phyloP scores from a whole-genome alignment of 2,888 invertebrate genomes.

The Drosophila pegasa region DNA sequence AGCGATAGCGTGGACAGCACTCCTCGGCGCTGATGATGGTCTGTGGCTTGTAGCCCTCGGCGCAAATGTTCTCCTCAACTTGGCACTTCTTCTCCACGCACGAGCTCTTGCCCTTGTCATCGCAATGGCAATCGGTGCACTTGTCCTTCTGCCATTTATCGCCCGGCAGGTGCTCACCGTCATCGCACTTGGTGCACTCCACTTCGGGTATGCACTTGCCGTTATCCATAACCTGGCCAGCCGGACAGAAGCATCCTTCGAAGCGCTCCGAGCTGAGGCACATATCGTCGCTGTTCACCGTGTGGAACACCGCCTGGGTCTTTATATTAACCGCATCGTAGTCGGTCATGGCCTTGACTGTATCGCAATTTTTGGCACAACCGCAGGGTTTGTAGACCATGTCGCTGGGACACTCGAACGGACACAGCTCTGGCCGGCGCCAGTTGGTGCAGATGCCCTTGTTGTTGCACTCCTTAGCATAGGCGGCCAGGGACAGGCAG shows the following conservation, averaged over 20 bases:
- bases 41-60: conserved; percentile 86
- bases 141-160: conserved; percentile 88
- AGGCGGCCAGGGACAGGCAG: conserved; percentile 89
- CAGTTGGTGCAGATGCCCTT: conserved; percentile 91
- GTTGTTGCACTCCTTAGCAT: conserved; percentile 89
- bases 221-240: conserved; percentile 89
- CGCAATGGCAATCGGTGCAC: conserved; percentile 91
- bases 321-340: conserved; percentile 81
- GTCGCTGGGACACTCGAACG: conserved; percentile 86
- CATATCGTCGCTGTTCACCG: conserved; percentile 73
- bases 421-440: conserved; percentile 88
- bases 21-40: conserved; percentile 86
- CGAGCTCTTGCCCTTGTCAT: conserved; percentile 86
- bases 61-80: conserved; percentile 87
- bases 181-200: conserved; percentile 91
- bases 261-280: conserved; percentile 86
- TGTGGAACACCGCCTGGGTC: conserved; percentile 71
- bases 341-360: conserved; percentile 69
- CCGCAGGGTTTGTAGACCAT: conserved; percentile 82
- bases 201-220: conserved; percentile 89
- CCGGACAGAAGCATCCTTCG: conserved; percentile 95
- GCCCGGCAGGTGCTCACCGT: conserved; percentile 88
- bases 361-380: conserved; percentile 83
- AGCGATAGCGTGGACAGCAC: conserved; percentile 90
- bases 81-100: conserved; percentile 88